phyloP scores from a whole-genome alignment of 2,888 invertebrate species.

The Osmoderma eremita region DNA sequence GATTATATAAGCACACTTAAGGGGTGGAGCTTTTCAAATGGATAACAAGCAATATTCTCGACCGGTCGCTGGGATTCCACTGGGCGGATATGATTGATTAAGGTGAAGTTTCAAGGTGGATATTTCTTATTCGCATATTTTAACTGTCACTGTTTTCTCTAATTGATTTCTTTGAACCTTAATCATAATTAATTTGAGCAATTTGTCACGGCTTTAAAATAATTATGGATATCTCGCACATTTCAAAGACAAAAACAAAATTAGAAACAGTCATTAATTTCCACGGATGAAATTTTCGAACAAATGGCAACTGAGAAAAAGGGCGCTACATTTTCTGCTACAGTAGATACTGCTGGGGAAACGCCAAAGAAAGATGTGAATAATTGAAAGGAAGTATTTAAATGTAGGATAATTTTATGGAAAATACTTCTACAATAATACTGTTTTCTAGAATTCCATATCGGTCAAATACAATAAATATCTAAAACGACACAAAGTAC shows the following conservation, averaged over 20 bases:
- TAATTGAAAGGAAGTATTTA: slow-evolving; percentile 1
- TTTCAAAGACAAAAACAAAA: slow-evolving; percentile 43
- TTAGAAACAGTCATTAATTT: slow-evolving; percentile 44
- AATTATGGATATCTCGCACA: slow-evolving; percentile 48
- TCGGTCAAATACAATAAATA: no score
- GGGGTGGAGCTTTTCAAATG: background rate
- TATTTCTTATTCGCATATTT: slow-evolving; percentile 48
- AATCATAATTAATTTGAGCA: slow-evolving; percentile 53
- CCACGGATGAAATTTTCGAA: slow-evolving; percentile 35
- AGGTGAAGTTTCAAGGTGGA: slow-evolving; percentile 42
- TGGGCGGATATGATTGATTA: slow-evolving; percentile 45
- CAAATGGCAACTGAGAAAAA: slow-evolving; percentile 37
- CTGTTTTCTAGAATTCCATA: no score
- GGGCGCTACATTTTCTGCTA: slow-evolving; percentile 10
- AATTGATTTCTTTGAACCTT: slow-evolving; percentile 50
- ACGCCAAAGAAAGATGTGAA: slow-evolving; percentile 5
- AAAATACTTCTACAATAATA: no score
- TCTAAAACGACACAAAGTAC: no score
- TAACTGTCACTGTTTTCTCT: slow-evolving; percentile 48
- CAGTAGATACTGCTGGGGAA: no score
- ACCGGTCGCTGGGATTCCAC: slow-evolving; percentile 6
- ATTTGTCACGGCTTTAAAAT: slow-evolving; percentile 49
- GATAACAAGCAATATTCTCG: background rate
- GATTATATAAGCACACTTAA: background rate
- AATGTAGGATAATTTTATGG: no score